phyloP scores from a whole-genome alignment of 2,888 invertebrate genomes.

The Trissoscelio sp. region DNA sequence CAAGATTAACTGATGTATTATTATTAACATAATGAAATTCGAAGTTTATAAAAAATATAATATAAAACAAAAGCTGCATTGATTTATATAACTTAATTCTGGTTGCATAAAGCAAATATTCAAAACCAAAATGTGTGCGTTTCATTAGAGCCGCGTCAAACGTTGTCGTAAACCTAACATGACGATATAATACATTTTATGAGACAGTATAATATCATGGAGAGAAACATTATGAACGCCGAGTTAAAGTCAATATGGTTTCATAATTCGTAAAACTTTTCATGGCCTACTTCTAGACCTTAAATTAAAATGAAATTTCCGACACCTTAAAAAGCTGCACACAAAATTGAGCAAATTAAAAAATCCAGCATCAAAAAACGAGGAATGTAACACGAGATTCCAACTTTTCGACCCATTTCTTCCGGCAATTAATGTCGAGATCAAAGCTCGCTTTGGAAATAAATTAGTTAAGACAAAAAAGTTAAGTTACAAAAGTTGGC shows the following conservation, averaged over 20 bases:
- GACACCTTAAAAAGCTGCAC: no score
- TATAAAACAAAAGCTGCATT: background rate
- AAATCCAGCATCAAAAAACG: no score
- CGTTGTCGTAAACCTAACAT: slow-evolving; percentile 34
- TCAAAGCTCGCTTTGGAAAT: background rate
- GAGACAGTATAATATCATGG: slow-evolving; percentile 13
- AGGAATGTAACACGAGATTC: no score
- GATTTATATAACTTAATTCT: slow-evolving; percentile 8
- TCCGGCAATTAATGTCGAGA: slow-evolving; percentile 4
- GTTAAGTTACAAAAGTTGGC: background rate
- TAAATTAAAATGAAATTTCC: no score
- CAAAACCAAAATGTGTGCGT: slow-evolving; percentile 33
- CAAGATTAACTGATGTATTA: no score
- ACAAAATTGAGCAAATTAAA: no score
- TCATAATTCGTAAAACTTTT: slow-evolving; percentile 12
- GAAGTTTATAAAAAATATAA: background rate
- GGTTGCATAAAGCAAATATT: slow-evolving; percentile 20
- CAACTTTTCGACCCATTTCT: background rate
- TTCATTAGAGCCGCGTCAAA: slow-evolving; percentile 31
- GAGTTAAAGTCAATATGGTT: slow-evolving; percentile 30
- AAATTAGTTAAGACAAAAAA: slow-evolving; percentile 6
- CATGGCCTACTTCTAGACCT: background rate
- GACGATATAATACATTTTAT: slow-evolving; percentile 28
- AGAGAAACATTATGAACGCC: slow-evolving; percentile 28
- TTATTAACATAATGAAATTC: no score